Percentiles rank a stretch among this genome's conserved stretches.
Evolutionary conservation across 1,140 invertebrate genomes (phyloP).

Genomic region (Teleogryllus occipitalis): DNA sequence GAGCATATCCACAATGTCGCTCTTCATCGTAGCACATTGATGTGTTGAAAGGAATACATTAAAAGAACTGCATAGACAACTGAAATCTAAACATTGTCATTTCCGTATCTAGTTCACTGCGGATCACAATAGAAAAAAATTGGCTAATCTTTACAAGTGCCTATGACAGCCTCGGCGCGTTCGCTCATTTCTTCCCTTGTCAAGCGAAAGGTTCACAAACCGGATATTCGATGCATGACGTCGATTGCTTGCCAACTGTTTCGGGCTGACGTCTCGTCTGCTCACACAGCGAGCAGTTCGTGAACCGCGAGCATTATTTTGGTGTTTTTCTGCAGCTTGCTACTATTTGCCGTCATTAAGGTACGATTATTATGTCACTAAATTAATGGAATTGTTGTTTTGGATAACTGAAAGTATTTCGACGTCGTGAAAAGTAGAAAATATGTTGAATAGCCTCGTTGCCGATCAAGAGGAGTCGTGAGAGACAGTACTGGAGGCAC

Average conservation of each 20-base stretch:
- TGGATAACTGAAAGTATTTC: not conserved
- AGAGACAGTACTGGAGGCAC: not conserved
- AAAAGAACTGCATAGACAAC: not conserved
- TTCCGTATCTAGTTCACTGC: not conserved
- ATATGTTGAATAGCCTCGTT: not conserved
- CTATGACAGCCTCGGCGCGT: not conserved
- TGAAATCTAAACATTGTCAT: not conserved
- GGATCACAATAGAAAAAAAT: not conserved
- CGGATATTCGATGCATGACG: constrained; percentile 8
- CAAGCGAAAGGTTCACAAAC: not conserved
- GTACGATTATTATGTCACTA: not conserved
- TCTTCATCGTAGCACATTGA: not conserved
- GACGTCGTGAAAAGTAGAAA: not conserved
- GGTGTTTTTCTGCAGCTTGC: not conserved
- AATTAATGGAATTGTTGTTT: not conserved
- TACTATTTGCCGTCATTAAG: not conserved
- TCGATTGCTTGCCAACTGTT: constrained; percentile 14
- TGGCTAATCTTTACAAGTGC: not conserved
- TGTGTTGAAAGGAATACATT: not conserved
- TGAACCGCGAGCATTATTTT: not conserved
- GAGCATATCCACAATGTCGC: not conserved
- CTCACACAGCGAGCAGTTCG: constrained; percentile 1
- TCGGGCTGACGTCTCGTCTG: constrained; percentile 16
- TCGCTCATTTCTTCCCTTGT: not conserved
- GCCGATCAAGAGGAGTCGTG: not conserved